Conservation (phyloP, 2,888 invertebrate genomes). For the Exephanes ischioxanthus region DNA sequence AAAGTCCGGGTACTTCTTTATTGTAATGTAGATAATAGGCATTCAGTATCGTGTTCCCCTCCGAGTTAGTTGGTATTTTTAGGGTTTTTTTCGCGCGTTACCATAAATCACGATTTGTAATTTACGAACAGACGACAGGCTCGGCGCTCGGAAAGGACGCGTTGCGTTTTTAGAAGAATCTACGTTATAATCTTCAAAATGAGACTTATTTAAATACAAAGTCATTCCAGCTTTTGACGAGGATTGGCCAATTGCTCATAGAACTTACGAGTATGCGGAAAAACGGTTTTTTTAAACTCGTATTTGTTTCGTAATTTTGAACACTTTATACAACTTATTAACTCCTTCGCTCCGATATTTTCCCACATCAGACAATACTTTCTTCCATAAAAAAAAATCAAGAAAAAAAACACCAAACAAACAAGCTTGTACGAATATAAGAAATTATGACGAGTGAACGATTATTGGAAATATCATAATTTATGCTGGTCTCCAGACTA, state of each 20-base stretch:
- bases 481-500: not conserved
- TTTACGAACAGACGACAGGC: slow-evolving; percentile 30
- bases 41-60: slow-evolving; percentile 37
- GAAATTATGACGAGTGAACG: not conserved
- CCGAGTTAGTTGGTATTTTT: slow-evolving; percentile 34
- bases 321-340: not conserved
- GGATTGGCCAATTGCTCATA: not conserved
- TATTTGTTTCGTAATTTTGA: slow-evolving; percentile 11
- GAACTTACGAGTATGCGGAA: slow-evolving; percentile 19
- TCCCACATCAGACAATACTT: slow-evolving; percentile 8
- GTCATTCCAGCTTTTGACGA: slow-evolving; percentile 53
- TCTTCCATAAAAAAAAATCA: slow-evolving; percentile 1
- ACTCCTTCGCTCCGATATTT: slow-evolving; percentile 14
- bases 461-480: not conserved
- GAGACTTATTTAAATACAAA: slow-evolving; percentile 38
- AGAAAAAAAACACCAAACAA: not conserved
- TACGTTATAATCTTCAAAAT: slow-evolving; percentile 1
- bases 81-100: slow-evolving; percentile 7
- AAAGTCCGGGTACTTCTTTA: slow-evolving; percentile 59
- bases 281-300: not conserved
- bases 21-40: slow-evolving; percentile 46
- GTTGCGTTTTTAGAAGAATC: not conserved
- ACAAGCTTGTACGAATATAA: not conserved
- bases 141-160: not conserved
- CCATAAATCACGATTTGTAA: slow-evolving; percentile 23